Percentiles rank a stretch among this genome's conserved stretches.
phyloP scores from a whole-genome alignment of 2,797 vertebrate genomes.

The Rhincodon typus region DNA sequence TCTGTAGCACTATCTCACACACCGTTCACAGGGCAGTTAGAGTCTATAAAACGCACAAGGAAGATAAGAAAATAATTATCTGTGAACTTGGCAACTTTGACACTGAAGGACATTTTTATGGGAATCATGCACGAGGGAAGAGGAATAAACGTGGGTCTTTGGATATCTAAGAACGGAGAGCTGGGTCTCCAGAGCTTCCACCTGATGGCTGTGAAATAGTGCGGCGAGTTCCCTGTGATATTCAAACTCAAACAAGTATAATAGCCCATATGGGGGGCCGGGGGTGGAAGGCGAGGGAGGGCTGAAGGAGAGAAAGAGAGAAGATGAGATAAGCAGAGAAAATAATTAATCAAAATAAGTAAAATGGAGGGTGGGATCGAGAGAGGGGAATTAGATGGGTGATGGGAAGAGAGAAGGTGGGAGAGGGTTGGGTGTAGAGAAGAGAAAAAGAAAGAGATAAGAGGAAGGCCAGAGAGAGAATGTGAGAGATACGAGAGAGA shows the following conservation, averaged over 20 bases:
- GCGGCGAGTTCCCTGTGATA: background rate
- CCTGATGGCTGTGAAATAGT: background rate
- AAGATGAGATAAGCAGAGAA: background rate
- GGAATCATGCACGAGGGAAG: background rate
- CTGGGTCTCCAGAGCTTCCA: no score
- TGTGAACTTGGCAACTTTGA: background rate
- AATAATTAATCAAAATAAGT: background rate
- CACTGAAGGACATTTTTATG: background rate
- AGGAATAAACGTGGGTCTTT: background rate
- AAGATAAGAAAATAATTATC: background rate
- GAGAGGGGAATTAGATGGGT: background rate
- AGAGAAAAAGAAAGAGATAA: background rate
- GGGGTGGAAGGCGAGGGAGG: no score
- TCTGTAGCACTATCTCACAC: background rate
- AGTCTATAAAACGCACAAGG: background rate
- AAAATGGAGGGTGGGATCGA: background rate
- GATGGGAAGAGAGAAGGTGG: no score
- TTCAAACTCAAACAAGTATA: background rate
- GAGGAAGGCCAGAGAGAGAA: slow-evolving; percentile 27
- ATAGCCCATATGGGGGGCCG: background rate
- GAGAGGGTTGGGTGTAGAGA: background rate
- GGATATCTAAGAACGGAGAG: background rate
- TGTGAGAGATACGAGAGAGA: no score
- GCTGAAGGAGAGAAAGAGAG: background rate
- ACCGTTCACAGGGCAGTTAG: background rate